Evolutionary conservation across 2,888 invertebrate species (phyloP), one percentile per base, ranked within the genome.

Genomic region (Athalia circularis): DNA sequence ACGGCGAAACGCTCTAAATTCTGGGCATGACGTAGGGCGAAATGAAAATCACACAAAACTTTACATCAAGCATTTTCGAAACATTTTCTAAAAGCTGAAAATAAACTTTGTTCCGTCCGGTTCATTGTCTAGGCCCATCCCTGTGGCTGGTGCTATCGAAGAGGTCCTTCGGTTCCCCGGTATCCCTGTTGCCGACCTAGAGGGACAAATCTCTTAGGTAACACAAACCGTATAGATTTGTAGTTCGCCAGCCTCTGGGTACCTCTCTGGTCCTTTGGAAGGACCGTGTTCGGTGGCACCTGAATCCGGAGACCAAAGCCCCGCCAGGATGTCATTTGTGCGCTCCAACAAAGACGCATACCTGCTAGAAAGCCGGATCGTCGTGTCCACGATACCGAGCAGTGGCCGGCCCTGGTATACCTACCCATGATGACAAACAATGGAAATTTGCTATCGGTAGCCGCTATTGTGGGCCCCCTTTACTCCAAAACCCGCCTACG

Each of bases 361-460:
- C 72, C 72, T 59, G 72, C 15, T 52, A 9, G 29, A 50, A 9
- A 54, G 54, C 52, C 65, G 65, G 65, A 65, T 65, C 65, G 65
- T 29, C 29, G 29, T 29, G 45, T 29, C 43, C 65, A 47, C 43
- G 59, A 52, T 43, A 7, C 62, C 50, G n/a, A 75, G 62, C n/a
- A 62, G 62, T 72, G 45, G 47, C 59, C 72, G 52, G 59, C 47
- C 29, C 29, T 29, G 29, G 29, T 29, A 29, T 45, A 11, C 48
- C 62, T 62, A 64, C 59, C 75, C 62, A 75, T 75, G 62, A 57
- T 64, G 47, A 50, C 13, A n/a, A 75, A 75, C 75, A 75, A 75
- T 75, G 47, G 75, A 52, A 64, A 75, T 75, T 52, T 64, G 50
- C 75, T 75, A 75, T 75, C 75, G 75, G 75, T 62, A 72, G 59